Evolutionary conservation across 2,888 invertebrate species (phyloP), one percentile per base, ranked within the genome.

Genomic region (Rotaria sp.): DNA sequence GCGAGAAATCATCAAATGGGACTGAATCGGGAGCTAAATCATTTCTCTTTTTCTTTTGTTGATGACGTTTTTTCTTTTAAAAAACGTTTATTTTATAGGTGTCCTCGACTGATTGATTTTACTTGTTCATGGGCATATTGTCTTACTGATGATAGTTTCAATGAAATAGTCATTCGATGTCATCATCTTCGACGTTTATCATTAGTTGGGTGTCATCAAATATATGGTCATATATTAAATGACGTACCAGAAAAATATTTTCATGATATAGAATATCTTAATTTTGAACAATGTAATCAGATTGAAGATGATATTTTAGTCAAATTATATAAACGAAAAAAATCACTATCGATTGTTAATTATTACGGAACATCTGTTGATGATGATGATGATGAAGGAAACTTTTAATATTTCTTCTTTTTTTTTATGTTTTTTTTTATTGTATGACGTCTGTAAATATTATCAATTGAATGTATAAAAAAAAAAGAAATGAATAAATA

Each of bases 261-360:
- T n/a, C 41, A n/a, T 13, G 0, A 26, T 45, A 80, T 80, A 26
- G 45, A 80, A 45, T n/a, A 80, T 80, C 45, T 80, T 26, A 80
- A 80, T 80, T 80, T 80, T 45, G 45, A 41, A 45, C 80, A 80
- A 80, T 80, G 80, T 45, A 80, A 80, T 80, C 80, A 45, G 5
- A 80, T 45, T 3, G n/a, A 45, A 45, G 80, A 80, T 80, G 45
- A 80, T 5, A 13, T 80, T n/a, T 80, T 80, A 45, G 7, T 13
- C 8, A 45, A 80, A 38, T 80, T 80, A 45, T n/a, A 41, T 45
- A 80, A 80, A 45, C 3, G 80, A 45, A 80, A 80, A 45, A 80
- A 80, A n/a, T 41, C 41, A 21, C n/a, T 80, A 45, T 13, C 4
- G 1, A 80, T 80, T 80, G 21, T 45, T 45, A 45, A 80, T 80